Evolutionary conservation across 2,888 invertebrate species (phyloP).

Genomic region (Philaethria dido): DNA sequence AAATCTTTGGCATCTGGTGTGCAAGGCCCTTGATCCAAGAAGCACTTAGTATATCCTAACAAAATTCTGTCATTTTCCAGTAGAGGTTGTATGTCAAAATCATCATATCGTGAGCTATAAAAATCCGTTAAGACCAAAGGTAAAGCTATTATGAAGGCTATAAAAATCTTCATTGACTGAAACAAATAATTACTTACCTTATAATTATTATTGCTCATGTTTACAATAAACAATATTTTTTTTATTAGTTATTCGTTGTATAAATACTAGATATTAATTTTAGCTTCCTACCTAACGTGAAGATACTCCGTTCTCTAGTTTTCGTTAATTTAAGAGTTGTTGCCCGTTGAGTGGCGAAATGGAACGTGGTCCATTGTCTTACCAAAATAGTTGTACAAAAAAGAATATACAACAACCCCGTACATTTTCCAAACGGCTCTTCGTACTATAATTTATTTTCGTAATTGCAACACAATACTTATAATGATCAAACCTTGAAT

Average conservation of each 20-base stretch:
- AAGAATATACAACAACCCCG: too few species aligned
- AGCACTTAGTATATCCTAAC: conserved; percentile 87
- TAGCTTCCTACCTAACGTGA: too few species aligned
- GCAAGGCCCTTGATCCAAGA: conserved; percentile 86
- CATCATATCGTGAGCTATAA: conserved; percentile 88
- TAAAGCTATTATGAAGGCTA: conserved; percentile 47
- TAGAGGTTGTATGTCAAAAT: conserved; percentile 87
- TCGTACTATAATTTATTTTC: too few species aligned
- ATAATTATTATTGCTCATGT: neutral
- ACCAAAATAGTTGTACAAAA: too few species aligned
- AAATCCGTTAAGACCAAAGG: conserved; percentile 62
- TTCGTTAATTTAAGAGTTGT: too few species aligned
- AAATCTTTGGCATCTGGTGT: conserved; percentile 89
- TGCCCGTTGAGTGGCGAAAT: too few species aligned
- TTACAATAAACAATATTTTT: neutral
- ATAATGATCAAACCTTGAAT: neutral
- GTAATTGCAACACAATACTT: neutral
- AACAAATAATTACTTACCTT: conserved; percentile 16
- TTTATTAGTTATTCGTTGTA: too few species aligned
- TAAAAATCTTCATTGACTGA: conserved; percentile 50
- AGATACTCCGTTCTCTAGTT: too few species aligned
- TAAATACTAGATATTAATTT: too few species aligned
- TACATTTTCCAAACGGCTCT: too few species aligned
- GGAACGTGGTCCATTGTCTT: too few species aligned
- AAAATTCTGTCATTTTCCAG: conserved; percentile 87